Percentiles rank a stretch among this genome's conserved stretches.
These are phyloP conservation scores for Cephalotes varians DNA, from an alignment of 2,888 invertebrate species.

Conservation along the genomic window DNA sequence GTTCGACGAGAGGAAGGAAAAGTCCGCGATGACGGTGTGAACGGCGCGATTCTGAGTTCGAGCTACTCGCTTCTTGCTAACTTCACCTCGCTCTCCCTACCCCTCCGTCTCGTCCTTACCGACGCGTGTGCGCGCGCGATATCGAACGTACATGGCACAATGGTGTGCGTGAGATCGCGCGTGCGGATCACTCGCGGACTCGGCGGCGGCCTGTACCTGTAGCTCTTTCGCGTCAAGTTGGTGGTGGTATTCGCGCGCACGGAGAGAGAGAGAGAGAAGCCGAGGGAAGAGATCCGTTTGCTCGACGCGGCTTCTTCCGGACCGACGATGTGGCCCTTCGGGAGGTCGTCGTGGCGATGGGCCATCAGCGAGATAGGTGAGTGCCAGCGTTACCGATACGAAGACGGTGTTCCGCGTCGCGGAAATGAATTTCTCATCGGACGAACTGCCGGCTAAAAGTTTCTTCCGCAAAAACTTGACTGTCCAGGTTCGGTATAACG, in stretches of 20 bases:
- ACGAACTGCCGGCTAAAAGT: neutral
- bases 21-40: constrained; percentile 15
- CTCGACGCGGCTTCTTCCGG: neutral
- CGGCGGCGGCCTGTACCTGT: constrained; percentile 44
- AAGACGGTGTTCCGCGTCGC: neutral
- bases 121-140: constrained; percentile 16
- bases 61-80: neutral
- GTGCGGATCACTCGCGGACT: constrained; percentile 16
- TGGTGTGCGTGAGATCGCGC: constrained; percentile 38
- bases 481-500: neutral
- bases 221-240: constrained; percentile 3
- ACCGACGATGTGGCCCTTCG: constrained; percentile 49
- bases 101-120: neutral
- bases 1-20: constrained; percentile 1
- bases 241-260: neutral
- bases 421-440: neutral
- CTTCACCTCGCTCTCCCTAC: neutral
- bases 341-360: constrained; percentile 16
- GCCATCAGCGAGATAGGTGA: constrained; percentile 52
- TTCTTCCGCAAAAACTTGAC: neutral
- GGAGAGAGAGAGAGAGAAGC: neutral
- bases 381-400: constrained; percentile 8
- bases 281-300: neutral
- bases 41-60: constrained; percentile 11
- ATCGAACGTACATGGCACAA: neutral